phyloP scores from a whole-genome alignment of 2,797 vertebrate genomes.

The Hylomyscus alleni region DNA sequence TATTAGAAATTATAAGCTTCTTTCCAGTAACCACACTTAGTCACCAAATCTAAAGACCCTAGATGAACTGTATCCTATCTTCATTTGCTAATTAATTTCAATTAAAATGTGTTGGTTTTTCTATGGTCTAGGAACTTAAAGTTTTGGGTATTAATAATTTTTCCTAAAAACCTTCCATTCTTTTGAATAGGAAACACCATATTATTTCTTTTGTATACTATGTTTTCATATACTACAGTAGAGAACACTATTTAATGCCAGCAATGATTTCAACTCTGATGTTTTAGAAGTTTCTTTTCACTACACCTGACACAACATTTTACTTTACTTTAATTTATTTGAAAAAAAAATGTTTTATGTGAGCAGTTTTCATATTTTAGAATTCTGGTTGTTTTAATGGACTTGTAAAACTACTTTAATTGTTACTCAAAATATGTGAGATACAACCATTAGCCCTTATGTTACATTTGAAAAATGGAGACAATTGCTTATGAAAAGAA shows the following conservation, averaged over 20 bases:
- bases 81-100: slow-evolving; percentile 5
- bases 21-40: background rate
- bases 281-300: background rate
- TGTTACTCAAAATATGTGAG: slow-evolving; percentile 77
- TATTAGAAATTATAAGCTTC: background rate
- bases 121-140: background rate
- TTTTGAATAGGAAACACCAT: background rate
- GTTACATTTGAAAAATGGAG: slow-evolving; percentile 68
- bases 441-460: slow-evolving; percentile 69
- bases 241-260: background rate
- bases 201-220: background rate
- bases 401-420: slow-evolving; percentile 79
- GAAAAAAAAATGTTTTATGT: background rate
- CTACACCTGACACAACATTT: background rate
- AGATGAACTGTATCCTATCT: background rate
- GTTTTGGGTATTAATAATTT: slow-evolving; percentile 19
- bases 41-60: background rate
- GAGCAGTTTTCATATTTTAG: background rate
- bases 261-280: slow-evolving; percentile 2
- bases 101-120: background rate
- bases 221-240: background rate
- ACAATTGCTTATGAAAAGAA: slow-evolving; percentile 2
- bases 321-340: background rate
- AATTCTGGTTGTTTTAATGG: background rate
- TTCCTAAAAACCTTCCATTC: background rate